Evolutionary conservation across 2,113 vertebrate genomes (phyloP), one percentile per base, ranked within the genome.

Genomic region (Xyliphius kryptos): DNA sequence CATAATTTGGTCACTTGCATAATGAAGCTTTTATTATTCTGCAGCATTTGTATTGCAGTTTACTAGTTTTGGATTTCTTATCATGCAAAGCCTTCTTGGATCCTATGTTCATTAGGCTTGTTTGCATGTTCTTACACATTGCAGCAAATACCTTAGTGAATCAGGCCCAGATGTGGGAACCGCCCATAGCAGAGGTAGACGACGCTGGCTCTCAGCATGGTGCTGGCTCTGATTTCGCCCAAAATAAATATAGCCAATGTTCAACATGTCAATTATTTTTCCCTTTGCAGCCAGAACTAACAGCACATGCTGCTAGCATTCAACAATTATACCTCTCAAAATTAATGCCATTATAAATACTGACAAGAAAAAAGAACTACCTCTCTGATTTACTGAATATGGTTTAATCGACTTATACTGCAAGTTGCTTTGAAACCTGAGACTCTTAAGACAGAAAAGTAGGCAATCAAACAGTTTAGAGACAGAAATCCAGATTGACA

Each of bases 131-230:
- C n/a, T n/a, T n/a, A n/a, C n/a, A n/a, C n/a, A n/a, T n/a, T n/a
- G n/a, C n/a, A n/a, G n/a, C n/a, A n/a, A 85, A 77, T 83, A 81
- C 78, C 76, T 82, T 78, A 47, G 69, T 74, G 74, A 81, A 82
- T 81, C 58, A 77, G 69, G 76, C 68, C 78, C 83, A 84, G 83
- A 86, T 83, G 85, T 82, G 0, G 15, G 60, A 32, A 37, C 64
- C 3, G 69, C 49, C 62, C 59, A 60, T 77, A 77, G 74, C 79
- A 78, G 77, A 76, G 76, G 76, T 78, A 71, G 66, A 63, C 36
- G 65, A 61, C 43, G 60, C 67, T 79, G 79, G 76, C 76, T 61
- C 48, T 41, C 16, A 11, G 21, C 41, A 7, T 32, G 0, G 13
- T 50, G 14, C 69, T 79, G 76, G 74, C 75, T 75, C 74, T 68